These are phyloP conservation scores for Caenorhabditis wallacei DNA, from an alignment of 2,888 invertebrate genomes.

Conservation along the genomic window DNA sequence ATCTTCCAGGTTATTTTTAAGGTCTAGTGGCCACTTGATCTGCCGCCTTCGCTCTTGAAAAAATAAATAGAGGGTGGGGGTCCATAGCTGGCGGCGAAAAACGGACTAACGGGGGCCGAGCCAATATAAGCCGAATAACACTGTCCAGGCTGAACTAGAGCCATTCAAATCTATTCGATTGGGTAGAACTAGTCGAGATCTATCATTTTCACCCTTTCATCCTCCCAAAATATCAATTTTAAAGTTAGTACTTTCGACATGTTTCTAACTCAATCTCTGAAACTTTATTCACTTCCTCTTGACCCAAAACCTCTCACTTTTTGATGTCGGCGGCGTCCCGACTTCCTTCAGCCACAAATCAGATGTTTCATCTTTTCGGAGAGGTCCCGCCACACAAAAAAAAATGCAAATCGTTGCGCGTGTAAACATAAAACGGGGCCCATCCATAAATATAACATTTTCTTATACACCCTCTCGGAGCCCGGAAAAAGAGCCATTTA, in stretches of 20 bases:
- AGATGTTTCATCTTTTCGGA: slow-evolving; percentile 54
- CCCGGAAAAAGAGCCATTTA: slow-evolving; percentile 25
- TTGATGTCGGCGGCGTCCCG: slow-evolving; percentile 3
- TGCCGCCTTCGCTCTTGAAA: slow-evolving; percentile 13
- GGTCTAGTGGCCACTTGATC: not conserved
- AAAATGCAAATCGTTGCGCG: slow-evolving; percentile 47
- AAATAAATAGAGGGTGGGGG: not conserved
- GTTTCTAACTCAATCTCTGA: too few species aligned
- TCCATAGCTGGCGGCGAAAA: too few species aligned
- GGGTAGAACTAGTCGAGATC: too few species aligned
- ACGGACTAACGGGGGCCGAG: too few species aligned
- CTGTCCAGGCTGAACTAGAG: too few species aligned
- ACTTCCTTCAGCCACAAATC: slow-evolving; percentile 30
- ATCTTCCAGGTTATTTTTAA: not conserved
- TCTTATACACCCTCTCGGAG: slow-evolving; percentile 4
- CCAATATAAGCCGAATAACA: too few species aligned
- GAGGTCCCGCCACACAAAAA: not conserved
- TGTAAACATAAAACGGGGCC: slow-evolving; percentile 18
- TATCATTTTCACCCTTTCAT: too few species aligned
- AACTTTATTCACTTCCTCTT: too few species aligned
- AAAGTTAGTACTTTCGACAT: too few species aligned
- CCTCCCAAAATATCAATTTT: too few species aligned
- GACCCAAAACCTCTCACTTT: slow-evolving; percentile 17
- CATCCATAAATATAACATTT: slow-evolving; percentile 44
- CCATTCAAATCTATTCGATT: too few species aligned